These are phyloP conservation scores for Calcarius lapponicus DNA, from an alignment of 2,797 vertebrate species.

Conservation along the genomic window DNA sequence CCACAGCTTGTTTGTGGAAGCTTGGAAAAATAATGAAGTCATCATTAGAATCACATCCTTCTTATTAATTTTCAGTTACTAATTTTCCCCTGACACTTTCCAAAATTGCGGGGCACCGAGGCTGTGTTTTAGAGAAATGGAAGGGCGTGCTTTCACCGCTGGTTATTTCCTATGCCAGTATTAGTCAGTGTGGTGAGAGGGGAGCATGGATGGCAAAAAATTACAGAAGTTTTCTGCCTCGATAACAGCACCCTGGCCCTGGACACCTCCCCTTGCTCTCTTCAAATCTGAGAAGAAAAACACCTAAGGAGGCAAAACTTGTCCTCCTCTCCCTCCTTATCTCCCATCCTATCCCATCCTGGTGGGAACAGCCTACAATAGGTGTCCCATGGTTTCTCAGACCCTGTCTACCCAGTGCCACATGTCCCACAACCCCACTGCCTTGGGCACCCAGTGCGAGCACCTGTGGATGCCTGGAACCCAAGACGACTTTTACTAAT, in stretches of 20 bases:
- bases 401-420: not conserved
- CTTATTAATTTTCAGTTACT: not conserved
- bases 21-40: slow-evolving; percentile 8
- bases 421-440: not conserved
- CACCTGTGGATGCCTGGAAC: not conserved
- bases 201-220: not conserved
- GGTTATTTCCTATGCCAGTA: not conserved
- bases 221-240: not conserved
- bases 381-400: not conserved
- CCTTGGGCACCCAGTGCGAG: not conserved
- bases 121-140: not conserved
- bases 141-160: not conserved
- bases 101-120: accelerated
- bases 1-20: not conserved
- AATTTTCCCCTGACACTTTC: slow-evolving; percentile 11
- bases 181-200: not conserved
- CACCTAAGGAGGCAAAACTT: not conserved
- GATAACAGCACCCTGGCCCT: not conserved
- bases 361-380: not conserved
- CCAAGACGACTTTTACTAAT: not conserved
- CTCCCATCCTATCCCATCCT: not conserved
- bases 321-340: not conserved
- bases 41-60: not conserved
- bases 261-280: not conserved
- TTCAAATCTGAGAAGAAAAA: not conserved